phyloP scores from a whole-genome alignment of 2,797 vertebrate species.

The Haliaeetus vocifer region DNA sequence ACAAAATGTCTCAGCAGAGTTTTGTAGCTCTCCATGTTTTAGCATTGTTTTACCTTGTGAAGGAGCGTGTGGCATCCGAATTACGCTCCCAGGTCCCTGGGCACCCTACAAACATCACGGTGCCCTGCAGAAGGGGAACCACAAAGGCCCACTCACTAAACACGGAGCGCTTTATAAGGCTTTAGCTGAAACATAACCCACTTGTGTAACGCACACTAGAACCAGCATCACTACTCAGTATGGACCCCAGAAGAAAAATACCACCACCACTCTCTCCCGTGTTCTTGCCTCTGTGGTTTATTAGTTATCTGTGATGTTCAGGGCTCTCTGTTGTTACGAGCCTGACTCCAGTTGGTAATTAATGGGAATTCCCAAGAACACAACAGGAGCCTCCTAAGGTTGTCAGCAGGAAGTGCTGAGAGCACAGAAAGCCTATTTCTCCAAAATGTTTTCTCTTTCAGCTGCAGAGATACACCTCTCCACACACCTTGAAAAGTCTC shows the following conservation, averaged over 20 bases:
- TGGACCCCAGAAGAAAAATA: background rate
- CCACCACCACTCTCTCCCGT: background rate
- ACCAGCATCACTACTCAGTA: background rate
- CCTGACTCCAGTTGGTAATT: background rate
- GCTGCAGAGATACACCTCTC: background rate
- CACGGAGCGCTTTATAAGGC: background rate
- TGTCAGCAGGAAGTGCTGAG: background rate
- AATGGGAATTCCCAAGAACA: background rate
- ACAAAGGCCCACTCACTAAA: background rate
- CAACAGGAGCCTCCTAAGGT: background rate
- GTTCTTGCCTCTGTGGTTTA: background rate
- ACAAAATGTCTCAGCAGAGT: background rate
- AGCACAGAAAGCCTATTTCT: background rate
- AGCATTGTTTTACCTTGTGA: background rate
- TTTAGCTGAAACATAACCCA: background rate
- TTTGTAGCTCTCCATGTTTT: background rate
- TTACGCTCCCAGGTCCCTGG: background rate
- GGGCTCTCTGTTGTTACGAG: background rate
- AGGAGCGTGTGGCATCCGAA: background rate
- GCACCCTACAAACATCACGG: background rate
- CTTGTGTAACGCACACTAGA: fast-evolving
- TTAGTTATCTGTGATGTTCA: background rate
- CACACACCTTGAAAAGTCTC: background rate
- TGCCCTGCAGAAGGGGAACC: background rate
- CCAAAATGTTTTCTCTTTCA: background rate